Base-by-base conservation (phyloP, 1,140 invertebrate species). In the Zaprionus camerounensis region DNA sequence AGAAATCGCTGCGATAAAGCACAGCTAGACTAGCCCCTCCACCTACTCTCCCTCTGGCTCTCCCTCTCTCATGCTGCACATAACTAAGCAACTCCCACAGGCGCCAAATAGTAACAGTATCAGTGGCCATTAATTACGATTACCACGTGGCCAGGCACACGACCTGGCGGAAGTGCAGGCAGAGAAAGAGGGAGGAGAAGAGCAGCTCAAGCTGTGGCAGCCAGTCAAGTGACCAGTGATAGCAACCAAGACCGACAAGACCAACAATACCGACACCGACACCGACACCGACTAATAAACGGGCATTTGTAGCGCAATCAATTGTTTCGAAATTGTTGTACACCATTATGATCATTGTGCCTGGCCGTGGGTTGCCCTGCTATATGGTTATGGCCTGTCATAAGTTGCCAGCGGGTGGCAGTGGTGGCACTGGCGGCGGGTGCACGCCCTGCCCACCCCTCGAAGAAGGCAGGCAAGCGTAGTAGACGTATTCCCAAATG, bases 381-480 rank as follows among this genome's bases (percentile, higher is more conserved):
- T 90, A 91, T 90, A 90, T 90, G 85, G 81, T 91, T 90, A 90
- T 90, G 73, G 86, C 86, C 85, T 90, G 86, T 90, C 85, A 90
- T 90, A 90, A 90, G 86, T 90, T 91, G 81, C 82, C 72, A 72
- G 71, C 51, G 64, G 64, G 38, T 61, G 67, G 67, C 20, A 34
- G 3, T 34, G 51, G 55, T 24, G 24, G 24, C 24, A 24, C 3
- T 64, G 56, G 7, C 31, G 61, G 51, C 26, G 53, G 51, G 51
- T 57, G 38, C 55, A 67, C 55, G 20, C 55, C 28, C 38, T 13
- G 13, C 38, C 6, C 41, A 51, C n/a, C 38, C 12, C 17, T 41
- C 26, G 20, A 9, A 15, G 15, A 2, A 17, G 24, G 26, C 58
- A 56, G 69, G 56, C 70, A 41, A 20, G 31, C 38, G 4, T 28